Percentiles rank a stretch among this genome's conserved stretches.
phyloP scores from a whole-genome alignment of 2,113 vertebrate species.

The Prionailurus viverrinus region DNA sequence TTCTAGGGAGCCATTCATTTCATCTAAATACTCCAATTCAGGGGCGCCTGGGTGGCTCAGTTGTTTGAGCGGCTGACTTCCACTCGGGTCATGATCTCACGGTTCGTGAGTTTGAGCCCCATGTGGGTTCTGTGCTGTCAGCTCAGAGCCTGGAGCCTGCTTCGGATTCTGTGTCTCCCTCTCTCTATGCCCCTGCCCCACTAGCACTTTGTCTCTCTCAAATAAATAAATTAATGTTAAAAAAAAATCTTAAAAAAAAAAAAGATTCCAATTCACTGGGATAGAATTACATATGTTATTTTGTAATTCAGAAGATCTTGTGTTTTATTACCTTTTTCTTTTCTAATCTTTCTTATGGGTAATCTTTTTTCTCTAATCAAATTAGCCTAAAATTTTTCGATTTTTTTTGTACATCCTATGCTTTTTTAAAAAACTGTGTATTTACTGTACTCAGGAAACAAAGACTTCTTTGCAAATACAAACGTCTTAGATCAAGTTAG shows the following conservation, averaged over 20 bases:
- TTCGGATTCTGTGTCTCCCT: no score
- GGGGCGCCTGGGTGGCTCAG: no score
- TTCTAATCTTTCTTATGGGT: not conserved
- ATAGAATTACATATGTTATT: not conserved
- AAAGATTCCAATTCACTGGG: not conserved
- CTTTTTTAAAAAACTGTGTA: not conserved
- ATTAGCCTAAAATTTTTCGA: not conserved
- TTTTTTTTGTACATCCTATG: not conserved
- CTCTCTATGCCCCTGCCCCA: no score
- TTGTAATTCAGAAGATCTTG: not conserved
- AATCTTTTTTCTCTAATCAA: not conserved
- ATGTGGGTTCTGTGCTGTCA: no score
- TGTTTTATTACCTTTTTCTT: not conserved
- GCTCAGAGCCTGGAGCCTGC: no score
- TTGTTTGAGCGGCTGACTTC: no score
- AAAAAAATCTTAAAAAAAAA: no score
- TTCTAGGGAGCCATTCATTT: slow-evolving; percentile 12
- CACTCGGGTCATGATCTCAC: no score
- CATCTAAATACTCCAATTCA: not conserved
- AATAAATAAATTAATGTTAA: no score
- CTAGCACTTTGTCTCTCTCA: no score
- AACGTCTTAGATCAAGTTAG: not conserved
- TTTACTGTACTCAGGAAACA: not conserved
- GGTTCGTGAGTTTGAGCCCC: no score
- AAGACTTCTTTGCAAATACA: not conserved